Conservation (phyloP, 2,113 vertebrate genomes). For the Phainopepla nitens region DNA sequence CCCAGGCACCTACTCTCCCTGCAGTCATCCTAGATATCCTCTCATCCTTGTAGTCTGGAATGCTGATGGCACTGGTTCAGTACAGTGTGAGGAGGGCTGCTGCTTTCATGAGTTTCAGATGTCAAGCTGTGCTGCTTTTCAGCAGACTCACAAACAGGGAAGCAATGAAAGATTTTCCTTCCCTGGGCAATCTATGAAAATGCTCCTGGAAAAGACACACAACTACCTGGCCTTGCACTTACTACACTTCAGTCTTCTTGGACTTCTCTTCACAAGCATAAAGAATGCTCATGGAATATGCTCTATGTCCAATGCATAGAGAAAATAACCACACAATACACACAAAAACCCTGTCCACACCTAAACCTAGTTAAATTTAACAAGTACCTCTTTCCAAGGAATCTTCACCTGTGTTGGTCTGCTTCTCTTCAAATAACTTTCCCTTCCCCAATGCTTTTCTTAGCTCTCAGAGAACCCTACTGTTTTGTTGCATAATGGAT, state of each 20-base stretch:
- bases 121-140: not conserved
- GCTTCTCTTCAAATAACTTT: not conserved
- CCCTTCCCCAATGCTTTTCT: rapidly evolving
- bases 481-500: not conserved
- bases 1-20: not conserved
- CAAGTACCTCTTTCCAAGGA: not conserved
- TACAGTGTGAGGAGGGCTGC: not conserved
- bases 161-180: not conserved
- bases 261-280: not conserved
- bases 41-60: not conserved
- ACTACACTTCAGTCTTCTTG: not conserved
- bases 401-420: not conserved
- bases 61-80: not conserved
- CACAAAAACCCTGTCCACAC: not conserved
- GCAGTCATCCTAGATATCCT: not conserved
- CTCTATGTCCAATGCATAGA: not conserved
- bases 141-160: not conserved
- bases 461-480: not conserved
- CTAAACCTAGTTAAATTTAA: not conserved
- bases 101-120: not conserved
- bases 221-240: not conserved
- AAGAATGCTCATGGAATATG: not conserved
- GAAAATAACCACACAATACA: not conserved
- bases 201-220: not conserved
- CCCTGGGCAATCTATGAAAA: not conserved